These are phyloP conservation scores for Chunga burmeisteri DNA, from an alignment of 2,113 vertebrate genomes.

Conservation along the genomic window DNA sequence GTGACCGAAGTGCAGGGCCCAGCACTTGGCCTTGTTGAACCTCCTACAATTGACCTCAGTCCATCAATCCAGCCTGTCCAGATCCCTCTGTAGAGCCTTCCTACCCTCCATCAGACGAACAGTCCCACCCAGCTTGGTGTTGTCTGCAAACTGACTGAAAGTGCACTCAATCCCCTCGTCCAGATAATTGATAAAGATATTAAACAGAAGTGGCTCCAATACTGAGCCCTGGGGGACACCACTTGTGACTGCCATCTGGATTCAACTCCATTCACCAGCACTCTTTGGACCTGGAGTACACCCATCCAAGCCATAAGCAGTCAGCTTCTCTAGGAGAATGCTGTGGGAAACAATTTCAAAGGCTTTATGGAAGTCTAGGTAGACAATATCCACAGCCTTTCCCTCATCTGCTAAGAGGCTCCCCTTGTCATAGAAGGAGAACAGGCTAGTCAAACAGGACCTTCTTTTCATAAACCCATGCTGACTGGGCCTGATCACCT, in stretches of 20 bases:
- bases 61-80: not conserved
- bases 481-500: not conserved
- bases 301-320: not conserved
- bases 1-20: not conserved
- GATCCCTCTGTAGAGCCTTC: not conserved
- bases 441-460: not conserved
- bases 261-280: not conserved
- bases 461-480: not conserved
- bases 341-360: not conserved
- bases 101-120: too few species aligned
- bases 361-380: not conserved
- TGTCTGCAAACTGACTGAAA: not conserved
- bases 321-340: not conserved
- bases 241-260: not conserved
- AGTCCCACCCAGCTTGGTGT: too few species aligned
- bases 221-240: not conserved
- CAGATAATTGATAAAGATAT: not conserved
- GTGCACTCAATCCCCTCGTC: not conserved
- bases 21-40: not conserved
- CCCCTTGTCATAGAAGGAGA: not conserved
- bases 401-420: not conserved
- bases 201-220: not conserved
- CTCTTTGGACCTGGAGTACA: not conserved
- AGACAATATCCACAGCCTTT: not conserved
- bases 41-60: accelerated